Evolutionary conservation across 1,140 invertebrate species (phyloP), one percentile per base, ranked within the genome.

Genomic region (Artemia franciscana): DNA sequence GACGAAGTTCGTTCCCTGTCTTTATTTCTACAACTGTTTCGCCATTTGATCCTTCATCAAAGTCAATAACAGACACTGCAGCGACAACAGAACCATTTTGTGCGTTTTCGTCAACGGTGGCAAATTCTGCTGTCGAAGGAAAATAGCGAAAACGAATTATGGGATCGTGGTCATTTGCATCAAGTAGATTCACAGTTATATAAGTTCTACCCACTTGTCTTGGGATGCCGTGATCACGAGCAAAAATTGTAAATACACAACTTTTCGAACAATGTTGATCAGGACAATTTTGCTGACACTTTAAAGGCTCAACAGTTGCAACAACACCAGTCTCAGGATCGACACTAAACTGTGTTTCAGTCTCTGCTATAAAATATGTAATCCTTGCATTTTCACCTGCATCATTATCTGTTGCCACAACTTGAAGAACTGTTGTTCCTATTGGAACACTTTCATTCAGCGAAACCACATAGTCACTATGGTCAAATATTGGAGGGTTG

Each of bases 151-250:
- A 94, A 63, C 82, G 83, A 59, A 96, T 93, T 24, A 85, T 79
- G 3, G 92, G 93, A 74, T 91, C 88, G 71, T 96, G 91, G 77
- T 95, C 90, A 73, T 95, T 95, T 2, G 88, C 85, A 72, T 95
- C 91, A 27, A 93, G 76, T 15, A 96, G 75, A 73, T 90, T 93
- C 0, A 96, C 88, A 3, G 88, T 93, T 0, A 97, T 87, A 74
- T 95, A 96, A 23, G 92, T 91, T 51, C 91, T 77, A 4, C 91
- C 91, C 70, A 91, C 86, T 72, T 93, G 88, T 27, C 86, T 74
- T 0, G 90, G 90, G 5, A 82, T 82, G 0, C 91, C 91, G 67
- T 93, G 86, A 75, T 97, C 93, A 59, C 86, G 78, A 9, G 91
- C 91, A 70, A 88, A 91, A 0, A 97, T 86, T 0, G 90, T 93